These are phyloP conservation scores for Brachyptera putata DNA, from an alignment of 2,888 invertebrate genomes.

Conservation along the genomic window DNA sequence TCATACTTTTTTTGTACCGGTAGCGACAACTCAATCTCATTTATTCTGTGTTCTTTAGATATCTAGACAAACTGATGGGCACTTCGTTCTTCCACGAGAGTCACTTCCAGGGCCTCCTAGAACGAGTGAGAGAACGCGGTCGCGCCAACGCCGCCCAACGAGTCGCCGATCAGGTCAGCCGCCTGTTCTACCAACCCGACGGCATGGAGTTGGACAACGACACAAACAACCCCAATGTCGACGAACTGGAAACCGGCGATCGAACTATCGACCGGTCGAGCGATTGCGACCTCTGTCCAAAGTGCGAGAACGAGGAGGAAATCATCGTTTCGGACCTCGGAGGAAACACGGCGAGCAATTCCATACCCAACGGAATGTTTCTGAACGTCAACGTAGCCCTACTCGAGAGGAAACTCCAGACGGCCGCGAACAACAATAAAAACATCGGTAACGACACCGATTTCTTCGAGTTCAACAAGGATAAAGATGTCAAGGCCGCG, in stretches of 20 bases:
- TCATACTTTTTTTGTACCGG: too few species aligned
- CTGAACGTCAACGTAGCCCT: background rate
- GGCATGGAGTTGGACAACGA: conserved; percentile 37
- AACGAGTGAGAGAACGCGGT: conserved; percentile 70
- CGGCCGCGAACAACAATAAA: conserved; percentile 27
- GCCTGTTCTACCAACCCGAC: conserved; percentile 43
- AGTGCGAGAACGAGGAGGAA: too few species aligned
- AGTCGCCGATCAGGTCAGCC: conserved; percentile 61
- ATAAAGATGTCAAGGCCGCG: background rate
- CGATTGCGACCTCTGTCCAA: too few species aligned
- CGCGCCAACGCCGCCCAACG: conserved; percentile 61
- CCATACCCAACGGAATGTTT: background rate
- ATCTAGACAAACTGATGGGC: conserved; percentile 78
- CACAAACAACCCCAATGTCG: background rate
- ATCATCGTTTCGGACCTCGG: background rate
- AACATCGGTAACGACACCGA: too few species aligned
- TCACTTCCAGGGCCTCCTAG: conserved; percentile 71
- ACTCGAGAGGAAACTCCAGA: conserved; percentile 23
- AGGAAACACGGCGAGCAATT: background rate
- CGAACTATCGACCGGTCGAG: too few species aligned
- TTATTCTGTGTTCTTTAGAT: too few species aligned
- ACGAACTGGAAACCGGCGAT: conserved; percentile 36
- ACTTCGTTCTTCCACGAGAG: conserved; percentile 81
- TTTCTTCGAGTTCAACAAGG: background rate
- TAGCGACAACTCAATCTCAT: too few species aligned